A percentile compares a stretch with the other conserved stretches of the same genome.
These are phyloP conservation scores for Cyanoramphus novaezelandiae DNA, from an alignment of 2,113 vertebrate species.

Conservation along the genomic window DNA sequence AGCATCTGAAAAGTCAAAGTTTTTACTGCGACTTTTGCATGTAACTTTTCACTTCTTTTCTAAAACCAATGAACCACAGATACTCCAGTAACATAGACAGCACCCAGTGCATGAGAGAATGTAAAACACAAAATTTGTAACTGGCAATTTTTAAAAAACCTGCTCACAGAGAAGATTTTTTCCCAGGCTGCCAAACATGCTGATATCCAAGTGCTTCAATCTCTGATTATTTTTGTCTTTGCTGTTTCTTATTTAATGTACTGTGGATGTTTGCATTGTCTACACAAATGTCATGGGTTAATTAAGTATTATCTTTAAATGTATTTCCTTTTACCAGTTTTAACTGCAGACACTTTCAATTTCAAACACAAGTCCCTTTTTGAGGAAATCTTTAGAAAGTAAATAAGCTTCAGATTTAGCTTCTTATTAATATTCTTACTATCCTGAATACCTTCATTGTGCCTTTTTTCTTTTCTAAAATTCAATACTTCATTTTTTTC, in stretches of 20 bases:
- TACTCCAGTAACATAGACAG: background rate
- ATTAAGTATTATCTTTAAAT: conserved; percentile 50
- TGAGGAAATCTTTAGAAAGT: conserved; percentile 30
- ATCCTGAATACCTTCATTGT: background rate
- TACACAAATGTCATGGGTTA: background rate
- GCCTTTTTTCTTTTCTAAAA: background rate
- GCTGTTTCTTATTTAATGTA: conserved; percentile 8
- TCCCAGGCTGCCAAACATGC: background rate
- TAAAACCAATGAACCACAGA: background rate
- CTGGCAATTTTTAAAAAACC: background rate
- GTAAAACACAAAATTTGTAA: background rate
- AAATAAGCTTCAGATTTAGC: conserved; percentile 22
- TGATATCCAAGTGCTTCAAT: background rate
- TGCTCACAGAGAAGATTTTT: background rate
- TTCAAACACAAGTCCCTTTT: conserved; percentile 8
- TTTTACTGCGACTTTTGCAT: background rate
- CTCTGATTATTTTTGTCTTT: conserved; percentile 26
- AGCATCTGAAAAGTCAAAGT: background rate
- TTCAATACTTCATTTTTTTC: background rate
- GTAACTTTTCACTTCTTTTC: background rate
- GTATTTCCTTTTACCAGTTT: conserved; percentile 36
- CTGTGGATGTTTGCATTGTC: background rate
- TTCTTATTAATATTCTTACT: conserved; percentile 21
- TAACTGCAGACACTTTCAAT: conserved; percentile 32
- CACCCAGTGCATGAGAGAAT: background rate